Evolutionary conservation across 2,797 vertebrate genomes (phyloP), one percentile per base, ranked within the genome.

Genomic region (Syngnathus acus): DNA sequence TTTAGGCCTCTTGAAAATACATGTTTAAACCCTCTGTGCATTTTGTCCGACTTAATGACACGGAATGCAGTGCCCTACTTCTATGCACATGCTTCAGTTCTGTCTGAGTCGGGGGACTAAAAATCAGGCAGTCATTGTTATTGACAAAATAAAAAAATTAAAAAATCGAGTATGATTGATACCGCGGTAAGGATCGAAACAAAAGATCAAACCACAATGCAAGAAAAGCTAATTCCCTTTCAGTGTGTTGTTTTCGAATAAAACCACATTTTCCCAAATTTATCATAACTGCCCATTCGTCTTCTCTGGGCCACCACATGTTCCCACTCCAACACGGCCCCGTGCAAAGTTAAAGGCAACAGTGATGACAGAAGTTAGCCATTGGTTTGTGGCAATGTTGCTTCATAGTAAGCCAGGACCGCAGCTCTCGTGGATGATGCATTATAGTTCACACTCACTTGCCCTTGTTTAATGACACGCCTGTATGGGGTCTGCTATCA

Each of bases 391-490:
- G 74, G 83, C 83, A 81, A 79, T 75, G n/a, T 37, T 73, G 80
- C 75, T 75, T 80, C 54, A 55, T 38, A 81, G 78, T 80, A 88
- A 81, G 80, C 79, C 77, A 23, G 77, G 80, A 84, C 82, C 82
- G 78, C 80, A 61, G 79, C 79, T 79, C 62, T 42, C 19, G 60
- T 66, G 72, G 76, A 84, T 87, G 80, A 87, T 86, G 65, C 80
- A 86, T 87, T 75, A 78, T 83, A 68, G 72, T 82, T 65, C 81
- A 82, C 74, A 68, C 81, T 86, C 75, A 69, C 78, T 83, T 77
- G 84, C 61, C 79, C 74, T 84, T 82, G 85, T 86, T 88, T 87
- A 87, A 89, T 88, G 86, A 80, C 84, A 75, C 76, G 76, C 79
- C 78, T 66, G 84, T 72, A 85, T 82, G 84, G 77, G 81, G 84